These are phyloP conservation scores for Drosophila bocki DNA, from an alignment of 1,140 invertebrate genomes.

Conservation along the genomic window DNA sequence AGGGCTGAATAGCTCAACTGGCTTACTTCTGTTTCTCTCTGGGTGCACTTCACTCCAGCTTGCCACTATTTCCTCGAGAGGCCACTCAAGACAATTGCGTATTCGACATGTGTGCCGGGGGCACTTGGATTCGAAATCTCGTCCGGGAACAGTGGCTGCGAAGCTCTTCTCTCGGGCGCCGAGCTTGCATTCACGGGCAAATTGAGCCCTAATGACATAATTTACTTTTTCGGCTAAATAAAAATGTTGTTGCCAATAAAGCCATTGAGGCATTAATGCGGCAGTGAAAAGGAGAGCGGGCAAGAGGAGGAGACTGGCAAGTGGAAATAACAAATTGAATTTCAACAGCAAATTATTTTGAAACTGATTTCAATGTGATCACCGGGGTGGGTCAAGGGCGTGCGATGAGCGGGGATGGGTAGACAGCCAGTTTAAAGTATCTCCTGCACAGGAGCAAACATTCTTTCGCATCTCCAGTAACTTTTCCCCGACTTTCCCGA, in stretches of 20 bases:
- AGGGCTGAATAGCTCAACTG: conserved; percentile 39
- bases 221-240: conserved; percentile 71
- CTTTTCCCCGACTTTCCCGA: conserved; percentile 43
- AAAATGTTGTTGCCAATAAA: conserved; percentile 71
- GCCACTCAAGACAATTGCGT: conserved; percentile 55
- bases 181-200: conserved; percentile 54
- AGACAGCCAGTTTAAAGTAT: conserved; percentile 66
- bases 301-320: conserved; percentile 39
- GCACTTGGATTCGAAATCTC: conserved; percentile 37
- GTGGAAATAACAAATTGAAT: conserved; percentile 83
- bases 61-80: conserved; percentile 27
- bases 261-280: conserved; percentile 75
- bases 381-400: conserved; percentile 51
- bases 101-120: conserved; percentile 53
- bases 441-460: conserved; percentile 44
- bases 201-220: conserved; percentile 75
- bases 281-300: conserved; percentile 4
- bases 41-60: conserved; percentile 18
- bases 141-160: conserved; percentile 1
- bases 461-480: conserved; percentile 61
- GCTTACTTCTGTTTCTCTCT: conserved; percentile 20
- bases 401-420: neutral
- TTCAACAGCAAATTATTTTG: conserved; percentile 80
- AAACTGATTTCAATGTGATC: conserved; percentile 83
- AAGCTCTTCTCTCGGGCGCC: neutral